A percentile compares a stretch with the other conserved stretches of the same genome.
phyloP scores from a whole-genome alignment of 2,888 invertebrate genomes.

The Hemithea aestivaria region DNA sequence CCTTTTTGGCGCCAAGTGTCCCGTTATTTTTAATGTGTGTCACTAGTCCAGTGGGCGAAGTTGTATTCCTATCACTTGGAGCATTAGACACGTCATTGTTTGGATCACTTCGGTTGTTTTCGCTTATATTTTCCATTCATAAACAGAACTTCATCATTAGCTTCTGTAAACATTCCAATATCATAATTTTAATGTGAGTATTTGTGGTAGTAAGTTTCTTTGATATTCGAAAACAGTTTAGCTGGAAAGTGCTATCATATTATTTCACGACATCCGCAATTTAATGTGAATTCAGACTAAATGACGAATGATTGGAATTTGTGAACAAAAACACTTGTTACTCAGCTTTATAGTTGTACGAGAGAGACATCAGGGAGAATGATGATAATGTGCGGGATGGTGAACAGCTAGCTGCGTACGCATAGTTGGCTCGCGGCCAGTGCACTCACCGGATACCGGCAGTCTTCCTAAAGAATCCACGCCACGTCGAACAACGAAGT shows the following conservation, averaged over 20 bases:
- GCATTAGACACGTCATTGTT: not conserved
- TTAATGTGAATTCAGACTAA: not conserved
- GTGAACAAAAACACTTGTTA: slow-evolving; percentile 31
- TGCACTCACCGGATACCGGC: slow-evolving; percentile 60
- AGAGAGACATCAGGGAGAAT: slow-evolving; percentile 39
- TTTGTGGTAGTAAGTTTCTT: too few relatives aligned
- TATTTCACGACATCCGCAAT: too few relatives aligned
- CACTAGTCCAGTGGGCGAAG: slow-evolving; percentile 8
- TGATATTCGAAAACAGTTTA: too few relatives aligned
- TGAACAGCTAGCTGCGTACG: slow-evolving; percentile 52
- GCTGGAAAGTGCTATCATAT: too few relatives aligned
- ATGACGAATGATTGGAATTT: slow-evolving; percentile 4
- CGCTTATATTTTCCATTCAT: not conserved
- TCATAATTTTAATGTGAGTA: too few relatives aligned
- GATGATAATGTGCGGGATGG: slow-evolving; percentile 45
- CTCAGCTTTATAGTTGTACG: slow-evolving; percentile 34
- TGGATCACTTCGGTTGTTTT: not conserved
- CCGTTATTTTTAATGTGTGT: slow-evolving; percentile 29
- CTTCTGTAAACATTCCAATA: slow-evolving; percentile 4
- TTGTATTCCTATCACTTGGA: not conserved
- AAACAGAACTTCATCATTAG: not conserved
- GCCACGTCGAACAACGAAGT: slow-evolving; percentile 23
- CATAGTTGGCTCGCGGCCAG: slow-evolving; percentile 57
- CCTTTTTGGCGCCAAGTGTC: slow-evolving; percentile 16
- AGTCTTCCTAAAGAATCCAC: slow-evolving; percentile 38